Conservation (phyloP, 2,113 vertebrate genomes). For the Bubo bubo region DNA sequence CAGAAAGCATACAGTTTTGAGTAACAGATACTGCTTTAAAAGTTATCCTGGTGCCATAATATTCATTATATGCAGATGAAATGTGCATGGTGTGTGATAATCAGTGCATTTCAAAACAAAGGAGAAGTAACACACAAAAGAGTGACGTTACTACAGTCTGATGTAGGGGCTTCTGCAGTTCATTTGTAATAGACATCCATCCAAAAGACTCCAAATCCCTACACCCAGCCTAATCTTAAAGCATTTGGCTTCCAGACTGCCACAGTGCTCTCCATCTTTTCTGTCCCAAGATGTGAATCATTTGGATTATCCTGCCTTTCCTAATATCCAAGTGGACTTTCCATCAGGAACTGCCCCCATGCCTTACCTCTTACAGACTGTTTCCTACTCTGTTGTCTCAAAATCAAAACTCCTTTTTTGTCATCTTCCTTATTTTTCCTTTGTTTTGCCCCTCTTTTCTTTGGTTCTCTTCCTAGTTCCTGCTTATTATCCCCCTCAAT, state of each 20-base stretch:
- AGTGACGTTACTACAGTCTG: accelerated
- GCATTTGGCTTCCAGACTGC: neutral
- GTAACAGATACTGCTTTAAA: neutral
- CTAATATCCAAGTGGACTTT: neutral
- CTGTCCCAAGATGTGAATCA: neutral
- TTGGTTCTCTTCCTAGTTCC: neutral
- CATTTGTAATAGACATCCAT: neutral
- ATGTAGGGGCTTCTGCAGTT: neutral
- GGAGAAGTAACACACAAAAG: neutral
- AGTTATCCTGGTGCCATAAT: neutral
- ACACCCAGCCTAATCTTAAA: neutral
- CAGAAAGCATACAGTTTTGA: neutral
- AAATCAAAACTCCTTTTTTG: neutral
- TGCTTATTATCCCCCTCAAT: neutral
- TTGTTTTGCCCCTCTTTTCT: neutral
- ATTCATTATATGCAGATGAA: neutral
- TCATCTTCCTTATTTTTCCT: neutral
- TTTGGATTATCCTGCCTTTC: neutral
- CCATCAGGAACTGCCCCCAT: neutral
- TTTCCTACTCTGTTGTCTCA: neutral
- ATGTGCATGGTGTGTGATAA: neutral
- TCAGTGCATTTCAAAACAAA: neutral
- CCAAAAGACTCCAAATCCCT: neutral
- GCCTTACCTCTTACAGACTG: neutral
- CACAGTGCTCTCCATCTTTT: neutral